Evolutionary conservation across 1,140 invertebrate genomes (phyloP).

Genomic region (Lordiphosa collinella): DNA sequence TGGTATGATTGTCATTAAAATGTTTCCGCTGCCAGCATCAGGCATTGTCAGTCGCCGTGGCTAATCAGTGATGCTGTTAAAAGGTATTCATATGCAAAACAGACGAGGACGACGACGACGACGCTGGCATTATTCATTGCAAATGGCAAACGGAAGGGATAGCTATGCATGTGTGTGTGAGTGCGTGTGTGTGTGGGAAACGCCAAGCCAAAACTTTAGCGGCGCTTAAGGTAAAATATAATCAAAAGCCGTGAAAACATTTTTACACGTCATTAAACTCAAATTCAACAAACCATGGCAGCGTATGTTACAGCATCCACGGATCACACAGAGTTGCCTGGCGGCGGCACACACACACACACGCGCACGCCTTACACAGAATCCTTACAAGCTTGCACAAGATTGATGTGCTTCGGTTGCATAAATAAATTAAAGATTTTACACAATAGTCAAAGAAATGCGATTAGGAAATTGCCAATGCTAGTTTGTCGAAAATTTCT

Average conservation of each 20-base stretch:
- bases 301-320: constrained; percentile 62
- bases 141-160: constrained; percentile 74
- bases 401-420: constrained; percentile 64
- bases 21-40: constrained; percentile 48
- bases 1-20: constrained; percentile 64
- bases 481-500: constrained; percentile 57
- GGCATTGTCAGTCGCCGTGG: constrained; percentile 63
- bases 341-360: constrained; percentile 19
- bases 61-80: constrained; percentile 65
- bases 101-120: constrained; percentile 12
- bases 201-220: constrained; percentile 49
- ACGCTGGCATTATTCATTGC: constrained; percentile 66
- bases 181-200: constrained; percentile 7
- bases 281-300: constrained; percentile 75
- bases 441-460: constrained; percentile 11
- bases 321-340: constrained; percentile 24
- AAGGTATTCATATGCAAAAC: constrained; percentile 74
- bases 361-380: not conserved
- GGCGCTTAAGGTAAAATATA: constrained; percentile 74
- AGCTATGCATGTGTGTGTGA: constrained; percentile 16
- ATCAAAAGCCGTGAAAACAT: constrained; percentile 78
- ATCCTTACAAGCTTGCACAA: constrained; percentile 51
- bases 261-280: constrained; percentile 78
- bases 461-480: constrained; percentile 4
- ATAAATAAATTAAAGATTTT: constrained; percentile 66